A percentile compares a stretch with the other conserved stretches of the same genome.
Conservation (phyloP, 2,113 vertebrate species). For the Mormyrus iriodes region DNA sequence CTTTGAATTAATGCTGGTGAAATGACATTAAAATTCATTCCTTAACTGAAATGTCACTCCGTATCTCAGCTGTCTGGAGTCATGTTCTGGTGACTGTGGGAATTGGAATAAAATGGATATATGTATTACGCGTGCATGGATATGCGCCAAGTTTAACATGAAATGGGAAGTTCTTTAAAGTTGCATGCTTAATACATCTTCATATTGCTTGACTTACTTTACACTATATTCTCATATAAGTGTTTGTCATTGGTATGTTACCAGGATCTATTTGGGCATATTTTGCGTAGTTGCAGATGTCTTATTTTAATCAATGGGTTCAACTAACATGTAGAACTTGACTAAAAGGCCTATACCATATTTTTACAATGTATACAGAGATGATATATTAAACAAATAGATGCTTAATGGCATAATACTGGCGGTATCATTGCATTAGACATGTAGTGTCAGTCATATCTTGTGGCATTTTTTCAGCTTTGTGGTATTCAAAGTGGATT, state of each 20-base stretch:
- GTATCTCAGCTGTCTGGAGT: background rate
- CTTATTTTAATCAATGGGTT: background rate
- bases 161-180: background rate
- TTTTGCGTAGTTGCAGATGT: background rate
- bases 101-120: background rate
- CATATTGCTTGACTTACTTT: background rate
- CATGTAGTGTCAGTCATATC: background rate
- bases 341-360: background rate
- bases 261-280: background rate
- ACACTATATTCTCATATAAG: background rate
- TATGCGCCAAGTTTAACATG: background rate
- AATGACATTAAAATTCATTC: background rate
- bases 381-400: background rate
- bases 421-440: background rate
- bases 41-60: background rate
- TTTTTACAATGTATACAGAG: background rate
- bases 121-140: background rate
- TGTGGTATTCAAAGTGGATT: background rate
- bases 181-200: background rate
- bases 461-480: background rate
- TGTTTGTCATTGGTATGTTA: background rate
- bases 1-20: slow-evolving; percentile 5
- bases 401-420: background rate
- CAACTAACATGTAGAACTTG: background rate
- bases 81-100: background rate